Evolutionary conservation across 2,113 vertebrate genomes (phyloP).

Genomic region (Lipophrys pholis): DNA sequence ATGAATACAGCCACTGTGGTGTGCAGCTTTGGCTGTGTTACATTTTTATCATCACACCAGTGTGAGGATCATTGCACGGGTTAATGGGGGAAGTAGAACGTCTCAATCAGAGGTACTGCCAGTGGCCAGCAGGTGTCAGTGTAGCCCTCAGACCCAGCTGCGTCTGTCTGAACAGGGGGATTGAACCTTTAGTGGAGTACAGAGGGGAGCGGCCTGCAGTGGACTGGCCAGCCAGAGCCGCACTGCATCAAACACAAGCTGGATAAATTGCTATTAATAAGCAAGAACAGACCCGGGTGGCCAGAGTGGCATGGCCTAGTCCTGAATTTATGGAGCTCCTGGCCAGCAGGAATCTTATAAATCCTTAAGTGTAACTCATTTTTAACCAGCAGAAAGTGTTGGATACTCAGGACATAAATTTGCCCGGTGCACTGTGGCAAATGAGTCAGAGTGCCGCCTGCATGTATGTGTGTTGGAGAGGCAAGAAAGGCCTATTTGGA

Average conservation of each 20-base stretch:
- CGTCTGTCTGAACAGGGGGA: conserved; percentile 13
- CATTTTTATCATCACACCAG: conserved; percentile 44
- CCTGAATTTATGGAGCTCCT: conserved; percentile 58
- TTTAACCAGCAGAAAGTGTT: conserved; percentile 66
- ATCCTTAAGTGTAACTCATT: conserved; percentile 59
- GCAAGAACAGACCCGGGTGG: conserved; percentile 42
- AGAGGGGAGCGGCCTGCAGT: conserved; percentile 77
- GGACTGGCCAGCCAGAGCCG: conserved; percentile 74
- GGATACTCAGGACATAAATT: conserved; percentile 52
- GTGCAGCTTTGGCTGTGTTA: conserved; percentile 28
- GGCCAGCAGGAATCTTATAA: conserved; percentile 41
- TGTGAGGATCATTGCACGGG: conserved; percentile 50
- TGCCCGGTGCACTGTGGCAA: conserved; percentile 26
- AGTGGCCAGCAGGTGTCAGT: conserved; percentile 71
- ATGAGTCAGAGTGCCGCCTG: conserved; percentile 14
- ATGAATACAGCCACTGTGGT: conserved; percentile 44
- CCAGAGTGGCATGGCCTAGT: conserved; percentile 35
- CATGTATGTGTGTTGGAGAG: conserved; percentile 7
- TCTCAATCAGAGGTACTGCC: background rate
- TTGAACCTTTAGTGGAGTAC: conserved; percentile 63
- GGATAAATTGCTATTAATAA: conserved; percentile 72
- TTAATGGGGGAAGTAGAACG: conserved; percentile 33
- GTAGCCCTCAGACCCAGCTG: conserved; percentile 50
- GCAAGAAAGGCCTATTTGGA: conserved; percentile 27
- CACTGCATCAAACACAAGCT: conserved; percentile 79